Conservation (phyloP, 2,797 vertebrate species). For the Lithobates pipiens region DNA sequence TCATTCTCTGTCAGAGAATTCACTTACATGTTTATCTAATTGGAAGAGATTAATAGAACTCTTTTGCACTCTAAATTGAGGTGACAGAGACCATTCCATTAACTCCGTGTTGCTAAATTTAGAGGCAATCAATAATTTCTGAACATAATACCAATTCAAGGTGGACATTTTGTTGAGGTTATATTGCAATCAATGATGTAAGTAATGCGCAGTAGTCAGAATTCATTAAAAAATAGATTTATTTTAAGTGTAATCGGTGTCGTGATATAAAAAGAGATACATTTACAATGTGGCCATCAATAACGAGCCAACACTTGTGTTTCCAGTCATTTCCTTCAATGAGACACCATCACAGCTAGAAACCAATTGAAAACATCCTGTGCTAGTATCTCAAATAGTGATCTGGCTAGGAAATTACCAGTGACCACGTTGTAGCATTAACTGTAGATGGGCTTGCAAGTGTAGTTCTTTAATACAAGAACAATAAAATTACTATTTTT, state of each 20-base stretch:
- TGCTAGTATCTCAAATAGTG: neutral
- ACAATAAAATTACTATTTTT: too few relatives aligned
- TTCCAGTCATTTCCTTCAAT: neutral
- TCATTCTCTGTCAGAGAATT: neutral
- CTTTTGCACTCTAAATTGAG: neutral
- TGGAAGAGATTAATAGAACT: neutral
- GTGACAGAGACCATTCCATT: neutral
- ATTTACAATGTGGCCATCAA: conserved; percentile 14
- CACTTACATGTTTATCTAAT: neutral
- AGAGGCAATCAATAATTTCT: conserved; percentile 14
- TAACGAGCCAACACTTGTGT: neutral
- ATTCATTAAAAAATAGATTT: conserved; percentile 15
- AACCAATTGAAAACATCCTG: neutral
- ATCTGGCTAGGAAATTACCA: neutral
- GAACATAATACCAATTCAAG: conserved; percentile 7
- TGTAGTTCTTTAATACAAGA: too few relatives aligned
- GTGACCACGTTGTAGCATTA: neutral
- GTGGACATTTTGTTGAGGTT: neutral
- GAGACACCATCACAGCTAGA: neutral
- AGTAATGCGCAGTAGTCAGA: neutral
- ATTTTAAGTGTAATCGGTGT: neutral
- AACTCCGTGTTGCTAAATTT: conserved; percentile 11
- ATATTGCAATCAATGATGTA: too few relatives aligned
- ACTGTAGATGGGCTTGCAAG: neutral
- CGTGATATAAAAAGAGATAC: neutral